A percentile compares a stretch with the other conserved stretches of the same genome.
Conservation (phyloP, 2,797 vertebrate species). For the Salmo trutta region DNA sequence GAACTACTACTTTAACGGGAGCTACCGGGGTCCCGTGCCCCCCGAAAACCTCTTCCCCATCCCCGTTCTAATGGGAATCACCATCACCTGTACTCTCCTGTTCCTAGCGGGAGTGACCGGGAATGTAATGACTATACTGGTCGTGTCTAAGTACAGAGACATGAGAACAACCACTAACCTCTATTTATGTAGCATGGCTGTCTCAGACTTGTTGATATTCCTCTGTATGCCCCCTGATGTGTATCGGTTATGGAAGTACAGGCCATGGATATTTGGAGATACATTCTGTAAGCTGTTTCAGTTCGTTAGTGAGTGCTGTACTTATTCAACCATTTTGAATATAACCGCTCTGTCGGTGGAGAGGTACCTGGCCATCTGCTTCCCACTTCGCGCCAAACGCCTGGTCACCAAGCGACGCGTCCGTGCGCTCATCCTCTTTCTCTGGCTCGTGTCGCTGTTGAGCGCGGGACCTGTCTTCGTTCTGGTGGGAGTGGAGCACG, state of each 20-base stretch:
- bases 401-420: conserved; percentile 92
- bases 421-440: conserved; percentile 85
- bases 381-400: conserved; percentile 92
- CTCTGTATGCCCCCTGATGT: conserved; percentile 96
- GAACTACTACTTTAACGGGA: conserved; percentile 43
- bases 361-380: conserved; percentile 94
- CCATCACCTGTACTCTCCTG: conserved; percentile 84
- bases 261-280: conserved; percentile 92
- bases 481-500: conserved; percentile 91
- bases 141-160: conserved; percentile 89
- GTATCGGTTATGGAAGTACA: conserved; percentile 94
- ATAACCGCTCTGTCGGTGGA: conserved; percentile 97
- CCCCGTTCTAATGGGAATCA: conserved; percentile 86
- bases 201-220: conserved; percentile 95
- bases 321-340: conserved; percentile 95
- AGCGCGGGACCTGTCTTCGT: conserved; percentile 95
- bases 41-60: conserved; percentile 82
- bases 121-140: conserved; percentile 93
- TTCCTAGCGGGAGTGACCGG: conserved; percentile 87
- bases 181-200: conserved; percentile 97
- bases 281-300: conserved; percentile 96
- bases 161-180: conserved; percentile 97
- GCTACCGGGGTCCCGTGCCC: conserved; percentile 55
- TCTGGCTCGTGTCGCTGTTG: conserved; percentile 89
- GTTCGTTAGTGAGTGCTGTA: conserved; percentile 95